These are phyloP conservation scores for Dryococelus australis DNA, from an alignment of 2,888 invertebrate genomes.

Conservation along the genomic window DNA sequence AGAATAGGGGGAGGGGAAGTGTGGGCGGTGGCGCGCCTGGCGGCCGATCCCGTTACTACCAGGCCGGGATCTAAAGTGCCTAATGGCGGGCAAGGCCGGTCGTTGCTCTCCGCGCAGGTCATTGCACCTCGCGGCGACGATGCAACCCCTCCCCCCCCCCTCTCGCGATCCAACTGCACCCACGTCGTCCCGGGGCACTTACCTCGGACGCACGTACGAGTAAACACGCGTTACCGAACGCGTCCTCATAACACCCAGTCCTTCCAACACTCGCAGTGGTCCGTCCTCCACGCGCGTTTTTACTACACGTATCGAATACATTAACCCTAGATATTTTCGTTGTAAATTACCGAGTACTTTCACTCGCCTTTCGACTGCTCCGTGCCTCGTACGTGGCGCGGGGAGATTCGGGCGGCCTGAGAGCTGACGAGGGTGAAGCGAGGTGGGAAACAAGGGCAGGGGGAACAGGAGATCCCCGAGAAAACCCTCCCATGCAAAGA, in stretches of 20 bases:
- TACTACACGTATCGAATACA: no score
- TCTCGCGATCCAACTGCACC: not conserved
- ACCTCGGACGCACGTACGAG: not conserved
- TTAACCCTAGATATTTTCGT: no score
- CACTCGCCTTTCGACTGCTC: no score
- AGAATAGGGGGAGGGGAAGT: not conserved
- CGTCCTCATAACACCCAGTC: not conserved
- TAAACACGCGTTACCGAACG: not conserved
- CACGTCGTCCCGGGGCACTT: not conserved
- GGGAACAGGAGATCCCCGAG: no score
- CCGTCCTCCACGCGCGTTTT: no score
- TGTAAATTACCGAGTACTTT: no score
- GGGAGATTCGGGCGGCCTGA: no score
- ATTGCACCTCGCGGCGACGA: not conserved
- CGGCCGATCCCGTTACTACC: not conserved
- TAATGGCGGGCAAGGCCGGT: slow-evolving; percentile 8
- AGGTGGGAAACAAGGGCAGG: no score
- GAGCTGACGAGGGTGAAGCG: no score
- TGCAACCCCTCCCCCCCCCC: not conserved
- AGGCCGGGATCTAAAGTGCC: not conserved
- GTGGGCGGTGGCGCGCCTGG: not conserved
- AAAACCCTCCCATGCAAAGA: no score
- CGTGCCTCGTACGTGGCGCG: no score
- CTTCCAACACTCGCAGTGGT: not conserved
- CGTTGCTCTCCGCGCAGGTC: not conserved